Conservation (phyloP, 2,888 invertebrate species). For the Anthrax anthrax region DNA sequence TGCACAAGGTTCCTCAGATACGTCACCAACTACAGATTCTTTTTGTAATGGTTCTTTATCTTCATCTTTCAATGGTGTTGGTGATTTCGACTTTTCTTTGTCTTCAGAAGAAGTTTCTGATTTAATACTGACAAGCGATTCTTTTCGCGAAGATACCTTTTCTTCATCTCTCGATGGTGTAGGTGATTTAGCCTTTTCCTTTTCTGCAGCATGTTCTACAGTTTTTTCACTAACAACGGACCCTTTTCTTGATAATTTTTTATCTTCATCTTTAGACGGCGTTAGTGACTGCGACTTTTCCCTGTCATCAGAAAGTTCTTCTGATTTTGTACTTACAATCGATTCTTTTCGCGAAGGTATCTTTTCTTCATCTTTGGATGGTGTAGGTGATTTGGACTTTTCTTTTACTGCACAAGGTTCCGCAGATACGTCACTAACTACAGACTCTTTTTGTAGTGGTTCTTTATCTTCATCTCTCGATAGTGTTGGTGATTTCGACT, state of each 20-base stretch:
- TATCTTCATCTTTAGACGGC: background rate
- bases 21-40: background rate
- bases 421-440: slow-evolving; percentile 16
- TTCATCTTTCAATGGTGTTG: background rate
- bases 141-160: slow-evolving; percentile 17
- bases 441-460: slow-evolving; percentile 17
- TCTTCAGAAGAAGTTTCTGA: background rate
- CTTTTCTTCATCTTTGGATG: background rate
- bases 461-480: slow-evolving; percentile 5
- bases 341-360: slow-evolving; percentile 19
- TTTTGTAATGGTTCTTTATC: too few relatives aligned
- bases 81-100: slow-evolving; percentile 8
- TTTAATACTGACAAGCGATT: slow-evolving; percentile 13
- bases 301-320: background rate
- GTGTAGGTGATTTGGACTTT: slow-evolving; percentile 6
- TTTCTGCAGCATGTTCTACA: background rate
- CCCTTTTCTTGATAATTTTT: too few relatives aligned
- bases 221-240: background rate
- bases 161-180: slow-evolving; percentile 3
- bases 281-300: slow-evolving; percentile 8
- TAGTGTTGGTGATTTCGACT: too few relatives aligned
- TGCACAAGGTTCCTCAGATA: slow-evolving; percentile 15
- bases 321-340: slow-evolving; percentile 10
- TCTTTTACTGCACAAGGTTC: slow-evolving; percentile 11
- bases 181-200: slow-evolving; percentile 1